Conservation (phyloP, 2,888 invertebrate species). For the Caenorhabditis zanzibari region DNA sequence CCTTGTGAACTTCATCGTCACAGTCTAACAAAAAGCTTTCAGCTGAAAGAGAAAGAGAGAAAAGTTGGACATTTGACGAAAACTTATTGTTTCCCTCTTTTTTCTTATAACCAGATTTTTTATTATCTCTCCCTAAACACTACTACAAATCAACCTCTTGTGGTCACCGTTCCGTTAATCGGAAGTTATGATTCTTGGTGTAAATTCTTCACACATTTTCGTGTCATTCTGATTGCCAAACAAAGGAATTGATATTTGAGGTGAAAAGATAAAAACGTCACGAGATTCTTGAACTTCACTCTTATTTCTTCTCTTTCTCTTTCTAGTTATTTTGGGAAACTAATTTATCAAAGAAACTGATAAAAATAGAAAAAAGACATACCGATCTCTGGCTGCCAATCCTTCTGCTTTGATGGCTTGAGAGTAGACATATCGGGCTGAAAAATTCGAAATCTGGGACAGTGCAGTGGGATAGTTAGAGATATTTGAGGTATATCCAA, state of each 20-base stretch:
- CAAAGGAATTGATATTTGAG: not conserved
- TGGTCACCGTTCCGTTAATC: slow-evolving; percentile 45
- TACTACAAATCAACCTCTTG: slow-evolving; percentile 30
- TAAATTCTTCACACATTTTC: slow-evolving; percentile 41
- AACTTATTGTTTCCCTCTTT: slow-evolving; percentile 31
- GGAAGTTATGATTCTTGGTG: slow-evolving; percentile 33
- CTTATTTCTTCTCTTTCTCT: slow-evolving; percentile 6
- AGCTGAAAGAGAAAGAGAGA: not conserved
- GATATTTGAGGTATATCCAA: not conserved
- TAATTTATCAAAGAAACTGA: not conserved
- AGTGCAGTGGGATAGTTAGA: not conserved
- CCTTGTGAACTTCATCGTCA: slow-evolving; percentile 27
- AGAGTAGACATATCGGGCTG: slow-evolving; percentile 41
- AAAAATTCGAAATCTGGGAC: slow-evolving; percentile 5
- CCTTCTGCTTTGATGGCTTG: slow-evolving; percentile 4
- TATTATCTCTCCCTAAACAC: not conserved
- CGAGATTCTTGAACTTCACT: slow-evolving; percentile 40
- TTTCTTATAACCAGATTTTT: slow-evolving; percentile 37
- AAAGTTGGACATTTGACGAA: slow-evolving; percentile 37
- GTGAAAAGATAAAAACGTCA: slow-evolving; percentile 35
- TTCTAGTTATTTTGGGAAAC: slow-evolving; percentile 28
- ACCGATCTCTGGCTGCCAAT: slow-evolving; percentile 43
- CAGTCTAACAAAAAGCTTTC: slow-evolving; percentile 9
- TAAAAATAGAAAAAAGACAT: slow-evolving; percentile 19
- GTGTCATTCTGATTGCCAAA: slow-evolving; percentile 8